Conservation (phyloP, 2,113 vertebrate species). For the Notarius quadriscutis region DNA sequence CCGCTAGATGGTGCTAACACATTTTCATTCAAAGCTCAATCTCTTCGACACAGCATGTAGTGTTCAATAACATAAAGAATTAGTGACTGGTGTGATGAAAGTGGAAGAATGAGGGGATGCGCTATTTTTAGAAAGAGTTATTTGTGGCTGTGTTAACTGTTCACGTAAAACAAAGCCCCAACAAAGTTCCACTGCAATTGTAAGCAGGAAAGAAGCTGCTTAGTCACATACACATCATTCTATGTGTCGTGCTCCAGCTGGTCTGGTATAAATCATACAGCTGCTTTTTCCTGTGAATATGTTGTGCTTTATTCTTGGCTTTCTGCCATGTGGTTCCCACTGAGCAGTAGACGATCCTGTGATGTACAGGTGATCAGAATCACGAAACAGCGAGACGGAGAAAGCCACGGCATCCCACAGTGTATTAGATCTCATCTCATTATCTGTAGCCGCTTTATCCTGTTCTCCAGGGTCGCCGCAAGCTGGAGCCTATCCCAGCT, state of each 20-base stretch:
- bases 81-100: constrained; percentile 48
- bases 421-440: no score
- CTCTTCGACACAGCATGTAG: neutral
- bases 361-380: neutral
- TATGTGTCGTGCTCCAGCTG: neutral
- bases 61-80: constrained; percentile 40
- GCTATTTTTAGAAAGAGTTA: constrained; percentile 47
- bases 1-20: constrained; percentile 65
- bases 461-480: no score
- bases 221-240: neutral
- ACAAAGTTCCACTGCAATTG: neutral
- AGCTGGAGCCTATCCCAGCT: no score
- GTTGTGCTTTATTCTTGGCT: neutral
- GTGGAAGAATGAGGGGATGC: constrained; percentile 55
- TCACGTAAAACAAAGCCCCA: neutral
- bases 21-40: neutral
- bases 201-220: no score
- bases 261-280: neutral
- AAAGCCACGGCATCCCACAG: no score
- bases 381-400: neutral
- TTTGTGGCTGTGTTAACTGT: neutral
- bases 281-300: neutral
- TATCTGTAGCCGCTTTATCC: no score
- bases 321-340: neutral
- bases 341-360: neutral